Evolutionary conservation across 2,113 vertebrate species (phyloP).

Genomic region (Apodemus sylvaticus): DNA sequence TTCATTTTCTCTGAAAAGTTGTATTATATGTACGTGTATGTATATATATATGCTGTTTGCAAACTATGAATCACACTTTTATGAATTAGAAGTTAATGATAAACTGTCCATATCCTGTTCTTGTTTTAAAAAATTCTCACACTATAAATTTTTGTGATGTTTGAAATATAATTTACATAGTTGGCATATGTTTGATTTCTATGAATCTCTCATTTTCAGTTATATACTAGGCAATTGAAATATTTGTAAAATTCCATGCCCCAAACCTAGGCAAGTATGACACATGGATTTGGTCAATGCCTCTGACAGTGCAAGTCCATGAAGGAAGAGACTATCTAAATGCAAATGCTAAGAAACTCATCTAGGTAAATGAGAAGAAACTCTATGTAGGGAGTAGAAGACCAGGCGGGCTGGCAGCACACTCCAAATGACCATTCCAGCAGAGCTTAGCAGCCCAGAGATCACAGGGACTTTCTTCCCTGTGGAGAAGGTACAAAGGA

Average conservation of each 20-base stretch:
- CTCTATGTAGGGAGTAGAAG: neutral
- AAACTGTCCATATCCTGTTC: conserved; percentile 54
- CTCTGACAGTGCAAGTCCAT: neutral
- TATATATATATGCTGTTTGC: conserved; percentile 9
- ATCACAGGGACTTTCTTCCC: neutral
- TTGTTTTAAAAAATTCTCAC: conserved; percentile 48
- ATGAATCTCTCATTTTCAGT: neutral
- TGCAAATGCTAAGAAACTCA: neutral
- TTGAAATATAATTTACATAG: conserved; percentile 64
- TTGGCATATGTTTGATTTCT: neutral
- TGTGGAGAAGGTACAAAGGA: accelerated
- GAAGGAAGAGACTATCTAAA: neutral
- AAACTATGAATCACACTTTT: neutral
- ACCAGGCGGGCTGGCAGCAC: neutral
- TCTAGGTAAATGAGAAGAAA: neutral
- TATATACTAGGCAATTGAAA: neutral
- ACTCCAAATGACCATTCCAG: neutral
- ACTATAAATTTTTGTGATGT: conserved; percentile 39
- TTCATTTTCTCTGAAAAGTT: conserved; percentile 25
- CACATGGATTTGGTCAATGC: neutral
- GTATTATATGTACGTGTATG: conserved; percentile 52
- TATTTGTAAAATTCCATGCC: neutral
- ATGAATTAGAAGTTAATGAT: conserved; percentile 61
- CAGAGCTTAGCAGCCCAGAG: neutral
- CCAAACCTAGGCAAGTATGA: neutral